Evolutionary conservation across 2,888 invertebrate genomes (phyloP).

Genomic region (Caenorhabditis imperialis): DNA sequence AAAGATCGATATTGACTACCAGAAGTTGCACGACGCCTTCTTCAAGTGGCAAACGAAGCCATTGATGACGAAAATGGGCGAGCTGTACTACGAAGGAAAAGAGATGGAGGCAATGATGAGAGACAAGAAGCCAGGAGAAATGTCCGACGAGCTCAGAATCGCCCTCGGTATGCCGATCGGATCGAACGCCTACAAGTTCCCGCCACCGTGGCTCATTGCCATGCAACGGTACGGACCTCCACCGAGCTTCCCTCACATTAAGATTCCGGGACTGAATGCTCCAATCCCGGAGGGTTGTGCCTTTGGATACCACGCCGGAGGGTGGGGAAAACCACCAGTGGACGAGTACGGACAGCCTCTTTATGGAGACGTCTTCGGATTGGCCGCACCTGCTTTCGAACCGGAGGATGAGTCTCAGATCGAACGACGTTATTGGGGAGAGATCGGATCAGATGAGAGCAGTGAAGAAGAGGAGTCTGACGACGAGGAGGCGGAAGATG

Average conservation of each 20-base stretch:
- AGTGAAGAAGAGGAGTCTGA: slow-evolving; percentile 77
- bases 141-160: slow-evolving; percentile 94
- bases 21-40: slow-evolving; percentile 98
- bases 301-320: slow-evolving; percentile 98
- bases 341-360: slow-evolving; percentile 97
- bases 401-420: slow-evolving; percentile 87
- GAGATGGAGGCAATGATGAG: slow-evolving; percentile 97
- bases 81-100: slow-evolving; percentile 91
- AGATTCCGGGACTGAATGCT: slow-evolving; percentile 93
- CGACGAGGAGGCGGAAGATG: slow-evolving; percentile 69
- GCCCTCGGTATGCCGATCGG: slow-evolving; percentile 99
- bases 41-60: slow-evolving; percentile 99
- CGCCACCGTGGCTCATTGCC: slow-evolving; percentile 95
- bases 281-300: slow-evolving; percentile 95
- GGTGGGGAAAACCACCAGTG: slow-evolving; percentile 99
- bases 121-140: slow-evolving; percentile 97
- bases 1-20: slow-evolving; percentile 99
- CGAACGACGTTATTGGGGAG: slow-evolving; percentile 96
- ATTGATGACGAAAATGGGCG: slow-evolving; percentile 97
- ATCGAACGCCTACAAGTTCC: slow-evolving; percentile 83
- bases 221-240: slow-evolving; percentile 99
- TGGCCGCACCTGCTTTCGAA: slow-evolving; percentile 79
- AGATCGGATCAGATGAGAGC: slow-evolving; percentile 89
- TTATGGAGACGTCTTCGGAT: slow-evolving; percentile 98
- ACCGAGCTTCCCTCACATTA: slow-evolving; percentile 97